Percentiles rank a stretch among this genome's conserved stretches.
Conservation (phyloP, 2,888 invertebrate species). For the Drosophila fulvimacula region DNA sequence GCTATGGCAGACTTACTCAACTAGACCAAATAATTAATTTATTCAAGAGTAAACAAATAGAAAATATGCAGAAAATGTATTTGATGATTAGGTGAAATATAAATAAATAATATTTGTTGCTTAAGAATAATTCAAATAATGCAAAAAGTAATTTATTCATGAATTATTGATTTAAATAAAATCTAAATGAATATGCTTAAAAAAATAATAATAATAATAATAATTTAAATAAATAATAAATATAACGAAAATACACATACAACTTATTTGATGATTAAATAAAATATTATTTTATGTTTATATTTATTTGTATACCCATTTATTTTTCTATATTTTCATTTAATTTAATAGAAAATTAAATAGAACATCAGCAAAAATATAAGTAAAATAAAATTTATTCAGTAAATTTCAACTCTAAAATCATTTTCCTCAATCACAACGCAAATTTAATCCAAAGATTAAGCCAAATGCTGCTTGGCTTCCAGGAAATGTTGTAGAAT, state of each 20-base stretch:
- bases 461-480: background rate
- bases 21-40: slow-evolving; percentile 11
- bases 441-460: background rate
- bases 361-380: no score
- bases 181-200: background rate
- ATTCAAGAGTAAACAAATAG: background rate
- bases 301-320: no score
- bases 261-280: no score
- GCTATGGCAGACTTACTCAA: slow-evolving; percentile 1
- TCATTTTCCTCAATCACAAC: background rate
- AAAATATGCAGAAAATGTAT: background rate
- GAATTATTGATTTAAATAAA: background rate
- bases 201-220: no score
- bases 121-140: background rate
- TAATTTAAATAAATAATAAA: no score
- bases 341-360: no score
- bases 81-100: no score
- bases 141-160: background rate
- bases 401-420: background rate
- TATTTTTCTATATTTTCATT: no score
- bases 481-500: background rate
- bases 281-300: background rate
- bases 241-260: background rate
- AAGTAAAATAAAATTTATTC: no score
- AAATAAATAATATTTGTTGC: background rate